phyloP scores from a whole-genome alignment of 2,113 vertebrate genomes.

The Mesitornis unicolor region DNA sequence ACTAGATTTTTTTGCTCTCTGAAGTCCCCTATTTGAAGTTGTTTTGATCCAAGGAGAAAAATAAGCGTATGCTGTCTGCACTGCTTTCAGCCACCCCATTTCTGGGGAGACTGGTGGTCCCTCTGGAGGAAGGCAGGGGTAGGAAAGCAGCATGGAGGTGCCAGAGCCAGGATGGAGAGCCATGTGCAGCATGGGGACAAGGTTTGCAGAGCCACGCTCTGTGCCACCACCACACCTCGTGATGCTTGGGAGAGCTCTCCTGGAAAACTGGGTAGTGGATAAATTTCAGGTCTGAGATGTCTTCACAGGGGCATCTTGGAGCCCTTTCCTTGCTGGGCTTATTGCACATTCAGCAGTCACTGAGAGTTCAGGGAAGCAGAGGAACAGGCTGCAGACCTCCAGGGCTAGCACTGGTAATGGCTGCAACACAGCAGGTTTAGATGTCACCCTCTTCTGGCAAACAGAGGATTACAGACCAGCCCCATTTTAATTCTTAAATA shows the following conservation, averaged over 20 bases:
- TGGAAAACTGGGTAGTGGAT: neutral
- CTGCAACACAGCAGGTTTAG: neutral
- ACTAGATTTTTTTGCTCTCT: neutral
- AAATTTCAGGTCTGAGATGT: neutral
- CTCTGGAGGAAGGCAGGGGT: neutral
- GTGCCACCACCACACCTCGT: fast-evolving
- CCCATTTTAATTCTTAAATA: neutral
- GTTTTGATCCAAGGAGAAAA: conserved; percentile 6
- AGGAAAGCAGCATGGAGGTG: fast-evolving
- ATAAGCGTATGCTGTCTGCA: neutral
- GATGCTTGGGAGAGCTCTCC: neutral
- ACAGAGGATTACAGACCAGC: neutral
- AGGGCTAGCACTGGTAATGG: neutral
- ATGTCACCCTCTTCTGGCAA: neutral
- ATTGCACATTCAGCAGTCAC: neutral
- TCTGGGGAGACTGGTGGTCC: neutral
- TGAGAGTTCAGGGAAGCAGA: neutral
- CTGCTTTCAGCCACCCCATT: neutral
- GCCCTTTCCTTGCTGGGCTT: neutral
- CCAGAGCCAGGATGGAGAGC: neutral
- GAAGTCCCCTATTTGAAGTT: neutral
- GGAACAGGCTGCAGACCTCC: neutral
- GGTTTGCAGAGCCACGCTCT: neutral
- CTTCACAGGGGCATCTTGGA: neutral
- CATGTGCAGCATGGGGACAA: fast-evolving